Evolutionary conservation across 2,888 invertebrate genomes (phyloP).

Genomic region (Eulithis testata): DNA sequence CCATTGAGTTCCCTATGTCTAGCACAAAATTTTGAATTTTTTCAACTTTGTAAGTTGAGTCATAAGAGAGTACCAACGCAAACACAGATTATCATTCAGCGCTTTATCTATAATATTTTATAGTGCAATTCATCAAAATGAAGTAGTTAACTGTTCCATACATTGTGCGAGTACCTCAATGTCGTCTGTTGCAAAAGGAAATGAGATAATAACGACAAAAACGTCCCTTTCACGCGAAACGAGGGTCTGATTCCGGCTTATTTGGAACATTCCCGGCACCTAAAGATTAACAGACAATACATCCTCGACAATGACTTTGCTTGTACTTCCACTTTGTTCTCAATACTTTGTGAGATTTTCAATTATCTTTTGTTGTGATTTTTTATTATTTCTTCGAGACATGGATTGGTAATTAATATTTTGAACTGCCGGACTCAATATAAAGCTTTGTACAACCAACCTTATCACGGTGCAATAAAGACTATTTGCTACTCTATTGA

Average conservation of each 20-base stretch:
- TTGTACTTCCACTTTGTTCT: slow-evolving; percentile 9
- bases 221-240: slow-evolving; percentile 2
- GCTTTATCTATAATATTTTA: background rate
- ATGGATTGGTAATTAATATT: too few relatives aligned
- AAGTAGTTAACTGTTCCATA: slow-evolving; percentile 2
- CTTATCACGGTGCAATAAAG: too few relatives aligned
- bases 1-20: slow-evolving; percentile 3
- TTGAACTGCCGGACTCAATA: slow-evolving; percentile 4
- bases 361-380: slow-evolving; percentile 47
- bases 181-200: slow-evolving; percentile 21
- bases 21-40: slow-evolving; percentile 15
- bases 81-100: slow-evolving; percentile 3
- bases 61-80: background rate
- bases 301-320: slow-evolving; percentile 14
- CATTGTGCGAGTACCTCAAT: slow-evolving; percentile 12
- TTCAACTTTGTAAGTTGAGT: background rate
- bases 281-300: slow-evolving; percentile 14
- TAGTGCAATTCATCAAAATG: background rate
- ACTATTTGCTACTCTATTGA: too few relatives aligned
- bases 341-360: slow-evolving; percentile 43
- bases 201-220: slow-evolving; percentile 17
- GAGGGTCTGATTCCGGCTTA: slow-evolving; percentile 5
- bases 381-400: slow-evolving; percentile 26
- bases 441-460: too few relatives aligned
- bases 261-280: slow-evolving; percentile 1